Base-by-base conservation (phyloP, 2,888 invertebrate genomes). In the Quadroppia sp. region DNA sequence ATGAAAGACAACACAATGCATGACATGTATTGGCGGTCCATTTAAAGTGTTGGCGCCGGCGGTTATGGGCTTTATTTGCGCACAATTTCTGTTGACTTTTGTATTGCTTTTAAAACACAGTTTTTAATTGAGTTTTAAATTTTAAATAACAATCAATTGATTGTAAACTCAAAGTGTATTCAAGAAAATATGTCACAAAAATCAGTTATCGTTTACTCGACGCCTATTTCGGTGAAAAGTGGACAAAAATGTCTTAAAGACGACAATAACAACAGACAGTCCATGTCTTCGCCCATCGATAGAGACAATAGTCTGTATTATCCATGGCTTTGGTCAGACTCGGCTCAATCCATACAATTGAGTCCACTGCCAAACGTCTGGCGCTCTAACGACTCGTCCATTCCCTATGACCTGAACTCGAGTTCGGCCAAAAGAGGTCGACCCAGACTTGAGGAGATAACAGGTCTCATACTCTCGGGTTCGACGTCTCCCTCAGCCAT, bases 361-460 rank as follows among this genome's bases (percentile, higher is more conserved):
- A 42, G 64, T 64, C 64, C 72, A 64, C 28, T 64, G 6, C 72
- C 64, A 0, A 17, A 1, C 15, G 15, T 7, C 11, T 59, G 59
- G 59, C 7, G 48, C 15, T 56, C 56, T 6, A 40, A 23, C 13
- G n/a, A 15, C 11, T 23, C 20, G 25, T 15, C 42, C 23, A 23
- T 15, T 11, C 32, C 23, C 1, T 67, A 23, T 11, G 67, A 67
- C 11, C 15, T 15, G 1, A 23, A 6, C 17, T 67, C 67, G 13
- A 40, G 67, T 40, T 67, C 67, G 7, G 25, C 42, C 6, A 76
- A 79, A 77, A 83, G 89, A 78, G 90, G 90, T 20, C 82, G 90
- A 78, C 90, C 90, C 20, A 84, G 89, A 79, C 88, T 89, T 69
- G 89, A 89, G 82, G 86, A 87, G 73, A 86, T 90, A 72, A 87